These are phyloP conservation scores for Recurvirostra avosetta DNA, from an alignment of 2,113 vertebrate genomes.

Conservation along the genomic window DNA sequence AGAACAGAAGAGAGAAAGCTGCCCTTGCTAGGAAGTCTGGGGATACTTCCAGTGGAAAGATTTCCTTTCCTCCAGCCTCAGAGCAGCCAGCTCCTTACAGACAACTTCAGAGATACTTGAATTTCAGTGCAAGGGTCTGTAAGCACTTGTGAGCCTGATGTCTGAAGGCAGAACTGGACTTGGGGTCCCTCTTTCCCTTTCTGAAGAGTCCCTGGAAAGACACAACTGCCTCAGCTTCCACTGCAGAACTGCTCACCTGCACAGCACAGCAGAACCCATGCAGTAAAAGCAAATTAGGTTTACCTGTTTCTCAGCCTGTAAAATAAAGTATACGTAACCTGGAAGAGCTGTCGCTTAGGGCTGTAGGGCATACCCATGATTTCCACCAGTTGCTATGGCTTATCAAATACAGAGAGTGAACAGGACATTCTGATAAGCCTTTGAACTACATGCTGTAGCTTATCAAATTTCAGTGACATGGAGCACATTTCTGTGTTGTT, in stretches of 20 bases:
- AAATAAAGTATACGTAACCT: background rate
- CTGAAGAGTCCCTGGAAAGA: background rate
- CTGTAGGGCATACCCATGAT: fast-evolving
- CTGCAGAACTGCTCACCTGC: background rate
- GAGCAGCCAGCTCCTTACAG: background rate
- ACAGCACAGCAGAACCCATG: background rate
- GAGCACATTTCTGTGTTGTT: background rate
- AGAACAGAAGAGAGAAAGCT: background rate
- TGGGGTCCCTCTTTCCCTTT: background rate
- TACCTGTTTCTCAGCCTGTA: background rate
- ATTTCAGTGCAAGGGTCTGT: background rate
- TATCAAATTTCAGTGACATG: background rate
- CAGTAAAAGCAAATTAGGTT: background rate
- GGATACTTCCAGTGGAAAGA: background rate
- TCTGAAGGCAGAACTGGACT: background rate
- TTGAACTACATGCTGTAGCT: background rate
- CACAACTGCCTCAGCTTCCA: background rate
- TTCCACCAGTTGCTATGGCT: background rate
- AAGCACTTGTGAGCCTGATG: background rate
- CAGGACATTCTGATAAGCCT: background rate
- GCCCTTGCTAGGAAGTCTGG: background rate
- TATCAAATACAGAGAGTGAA: background rate
- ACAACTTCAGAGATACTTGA: background rate
- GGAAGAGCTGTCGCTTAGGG: background rate
- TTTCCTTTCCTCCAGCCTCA: background rate